A percentile compares a stretch with the other conserved stretches of the same genome.
Conservation (phyloP, 2,888 invertebrate species). For the Belgica antarctica region DNA sequence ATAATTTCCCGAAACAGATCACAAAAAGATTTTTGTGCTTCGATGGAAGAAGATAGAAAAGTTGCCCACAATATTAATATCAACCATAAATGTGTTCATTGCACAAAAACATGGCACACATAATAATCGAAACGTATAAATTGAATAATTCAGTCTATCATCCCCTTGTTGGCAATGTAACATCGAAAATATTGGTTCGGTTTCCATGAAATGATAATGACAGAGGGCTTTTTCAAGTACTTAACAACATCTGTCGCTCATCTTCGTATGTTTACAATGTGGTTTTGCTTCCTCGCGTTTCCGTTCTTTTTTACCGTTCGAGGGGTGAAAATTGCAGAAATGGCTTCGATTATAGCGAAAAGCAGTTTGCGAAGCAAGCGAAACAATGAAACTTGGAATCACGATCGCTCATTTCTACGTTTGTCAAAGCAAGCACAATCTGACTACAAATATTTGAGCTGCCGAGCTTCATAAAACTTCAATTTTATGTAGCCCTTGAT, state of each 20-base stretch:
- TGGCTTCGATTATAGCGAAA: conserved; percentile 39
- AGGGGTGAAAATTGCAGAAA: conserved; percentile 44
- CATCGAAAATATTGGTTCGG: conserved; percentile 33
- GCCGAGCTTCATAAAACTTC: background rate
- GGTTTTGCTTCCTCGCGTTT: conserved; percentile 38
- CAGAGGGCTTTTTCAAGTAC: conserved; percentile 43
- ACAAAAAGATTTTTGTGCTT: background rate
- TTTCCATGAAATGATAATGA: conserved; percentile 44
- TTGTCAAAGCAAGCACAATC: too few species aligned
- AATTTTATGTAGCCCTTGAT: background rate
- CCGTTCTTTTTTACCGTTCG: conserved; percentile 21
- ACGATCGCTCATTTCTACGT: background rate
- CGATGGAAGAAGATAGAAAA: background rate
- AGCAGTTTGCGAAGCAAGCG: background rate
- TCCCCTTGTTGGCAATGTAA: conserved; percentile 42
- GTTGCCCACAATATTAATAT: conserved; percentile 18
- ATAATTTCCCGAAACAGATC: too few species aligned
- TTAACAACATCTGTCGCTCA: conserved; percentile 44
- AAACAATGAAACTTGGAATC: background rate
- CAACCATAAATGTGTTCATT: conserved; percentile 23
- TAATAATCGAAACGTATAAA: conserved; percentile 41
- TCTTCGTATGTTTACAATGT: conserved; percentile 42
- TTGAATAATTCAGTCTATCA: conserved; percentile 43
- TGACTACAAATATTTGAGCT: background rate
- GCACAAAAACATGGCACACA: conserved; percentile 30